Base-by-base conservation (phyloP, 2,113 vertebrate genomes). In the Antigone vipio region DNA sequence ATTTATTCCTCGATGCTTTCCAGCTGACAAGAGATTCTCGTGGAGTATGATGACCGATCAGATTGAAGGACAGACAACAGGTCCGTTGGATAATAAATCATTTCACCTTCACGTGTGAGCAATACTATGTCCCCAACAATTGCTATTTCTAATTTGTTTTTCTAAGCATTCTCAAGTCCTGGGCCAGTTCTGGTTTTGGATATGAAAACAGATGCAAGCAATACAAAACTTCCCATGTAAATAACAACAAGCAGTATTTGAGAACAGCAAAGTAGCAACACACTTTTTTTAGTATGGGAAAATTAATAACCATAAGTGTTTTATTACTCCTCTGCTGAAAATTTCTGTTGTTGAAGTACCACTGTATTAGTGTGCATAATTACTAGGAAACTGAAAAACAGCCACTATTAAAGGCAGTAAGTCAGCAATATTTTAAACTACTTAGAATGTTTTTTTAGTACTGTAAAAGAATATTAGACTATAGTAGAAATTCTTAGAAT, bases 31-130 rank as follows among this genome's bases (percentile, higher is more conserved):
- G 72, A 93, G 88, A 96, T 85, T 93, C 83, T 85, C 74, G 53
- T 53, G 49, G 44, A 86, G 16, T 58, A 38, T 72, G 68, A 94
- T 50, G 92, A 91, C 75, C 1, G 49, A 89, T 92, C 71, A 86
- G 88, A 91, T 12, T 83, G 66, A 89, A 95, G 88, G 86, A 85
- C 92, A 95, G 87, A 86, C 52, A 96, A 89, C 29, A 62, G 34
- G 47, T 62, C 91, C 85, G 67, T 27, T 92, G 89, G 95, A 94
- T 77, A 97, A 96, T 92, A 89, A 94, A 97, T 94, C 34, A 86
- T 91, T 95, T 53, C 56, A 59, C n/a, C 59, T 78, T 84, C 78
- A 89, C 58, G 85, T 94, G 34, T 72, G 69, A 96, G 83, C 81
- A 95, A 94, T 59, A 58, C 52, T 83, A 38, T 29, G n/a, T 85